Percentiles rank a stretch among this genome's conserved stretches.
Conservation (phyloP, 2,888 invertebrate species). For the Parascotia fuliginaria region DNA sequence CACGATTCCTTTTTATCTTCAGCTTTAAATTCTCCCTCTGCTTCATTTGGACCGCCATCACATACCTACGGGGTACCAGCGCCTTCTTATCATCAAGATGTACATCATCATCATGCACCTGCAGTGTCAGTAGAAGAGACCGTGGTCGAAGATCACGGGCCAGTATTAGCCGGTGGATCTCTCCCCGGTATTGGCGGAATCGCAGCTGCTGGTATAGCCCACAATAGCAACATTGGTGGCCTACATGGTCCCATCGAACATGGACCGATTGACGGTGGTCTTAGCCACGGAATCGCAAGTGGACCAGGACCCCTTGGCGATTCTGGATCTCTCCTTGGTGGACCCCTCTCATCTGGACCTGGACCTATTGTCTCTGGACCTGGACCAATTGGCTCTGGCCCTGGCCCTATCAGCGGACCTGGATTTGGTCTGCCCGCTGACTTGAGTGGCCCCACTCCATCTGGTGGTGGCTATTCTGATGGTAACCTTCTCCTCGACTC, state of each 20-base stretch:
- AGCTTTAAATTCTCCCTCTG: conserved; percentile 69
- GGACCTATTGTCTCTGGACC: not conserved
- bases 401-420: conserved; percentile 8
- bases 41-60: conserved; percentile 71
- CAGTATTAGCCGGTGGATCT: conserved; percentile 25
- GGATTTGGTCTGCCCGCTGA: conserved; percentile 15
- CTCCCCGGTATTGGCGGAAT: conserved; percentile 33
- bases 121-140: conserved; percentile 25
- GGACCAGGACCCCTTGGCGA: too few relatives aligned
- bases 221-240: conserved; percentile 10
- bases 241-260: too few relatives aligned
- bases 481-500: conserved; percentile 34
- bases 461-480: conserved; percentile 25
- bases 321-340: conserved; percentile 16
- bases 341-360: conserved; percentile 9
- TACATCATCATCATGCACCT: conserved; percentile 1
- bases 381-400: conserved; percentile 3
- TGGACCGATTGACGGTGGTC: not conserved
- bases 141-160: conserved; percentile 42
- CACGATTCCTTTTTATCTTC: conserved; percentile 70
- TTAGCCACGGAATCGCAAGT: conserved; percentile 5
- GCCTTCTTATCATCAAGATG: not conserved
- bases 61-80: conserved; percentile 61
- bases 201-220: conserved; percentile 17
- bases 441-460: conserved; percentile 16